Conservation (phyloP, 1,140 invertebrate species). For the Camponotus floridanus region DNA sequence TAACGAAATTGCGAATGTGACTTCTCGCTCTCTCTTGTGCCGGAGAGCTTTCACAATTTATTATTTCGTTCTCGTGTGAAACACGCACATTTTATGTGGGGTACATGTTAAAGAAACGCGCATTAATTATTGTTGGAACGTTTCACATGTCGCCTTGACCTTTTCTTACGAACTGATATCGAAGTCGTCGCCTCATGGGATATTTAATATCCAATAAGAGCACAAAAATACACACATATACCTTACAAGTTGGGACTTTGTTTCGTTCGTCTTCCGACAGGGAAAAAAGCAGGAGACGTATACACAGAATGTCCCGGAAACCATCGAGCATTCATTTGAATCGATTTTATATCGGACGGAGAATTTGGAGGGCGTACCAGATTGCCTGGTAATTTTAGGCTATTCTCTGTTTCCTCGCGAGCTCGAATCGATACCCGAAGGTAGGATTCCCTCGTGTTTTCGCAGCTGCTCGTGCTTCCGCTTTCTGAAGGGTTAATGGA, state of each 20-base stretch:
- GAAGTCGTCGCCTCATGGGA: constrained; percentile 56
- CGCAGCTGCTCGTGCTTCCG: constrained; percentile 27
- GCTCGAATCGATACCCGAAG: constrained; percentile 30
- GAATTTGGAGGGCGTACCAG: too few relatives aligned
- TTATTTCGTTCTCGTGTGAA: too few relatives aligned
- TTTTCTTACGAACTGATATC: constrained; percentile 55
- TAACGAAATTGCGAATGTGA: neutral
- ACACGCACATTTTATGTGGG: constrained; percentile 7
- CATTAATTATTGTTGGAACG: constrained; percentile 60
- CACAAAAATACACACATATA: constrained; percentile 56
- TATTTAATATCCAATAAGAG: constrained; percentile 64
- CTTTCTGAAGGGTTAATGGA: constrained; percentile 44
- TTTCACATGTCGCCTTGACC: constrained; percentile 60
- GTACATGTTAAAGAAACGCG: constrained; percentile 38
- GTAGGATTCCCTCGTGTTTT: constrained; percentile 27
- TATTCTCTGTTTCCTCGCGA: neutral
- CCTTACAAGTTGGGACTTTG: neutral
- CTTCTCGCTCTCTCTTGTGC: neutral
- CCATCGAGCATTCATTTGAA: neutral
- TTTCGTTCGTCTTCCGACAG: neutral
- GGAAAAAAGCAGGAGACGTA: neutral
- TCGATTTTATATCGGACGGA: neutral
- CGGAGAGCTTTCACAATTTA: neutral
- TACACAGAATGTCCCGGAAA: neutral
- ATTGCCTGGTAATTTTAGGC: neutral